Percentiles rank a stretch among this genome's conserved stretches.
These are phyloP conservation scores for Ceuthmochares aereus DNA, from an alignment of 2,113 vertebrate species.

Conservation along the genomic window DNA sequence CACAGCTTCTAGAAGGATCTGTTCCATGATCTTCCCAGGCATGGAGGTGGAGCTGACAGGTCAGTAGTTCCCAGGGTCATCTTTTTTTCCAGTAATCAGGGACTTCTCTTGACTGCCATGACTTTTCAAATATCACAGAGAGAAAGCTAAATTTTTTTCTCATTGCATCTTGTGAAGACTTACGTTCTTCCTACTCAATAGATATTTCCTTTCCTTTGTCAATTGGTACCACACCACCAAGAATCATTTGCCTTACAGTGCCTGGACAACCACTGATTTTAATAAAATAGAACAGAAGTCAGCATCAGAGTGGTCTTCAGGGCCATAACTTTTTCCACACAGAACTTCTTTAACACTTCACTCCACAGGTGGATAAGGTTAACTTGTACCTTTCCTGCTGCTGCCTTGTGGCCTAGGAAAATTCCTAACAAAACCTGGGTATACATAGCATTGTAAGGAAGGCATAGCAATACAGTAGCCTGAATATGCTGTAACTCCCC, in stretches of 20 bases:
- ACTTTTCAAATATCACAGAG: too few relatives aligned
- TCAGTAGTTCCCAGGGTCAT: too few relatives aligned
- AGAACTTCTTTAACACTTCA: neutral
- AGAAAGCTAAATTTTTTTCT: neutral
- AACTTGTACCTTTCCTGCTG: neutral
- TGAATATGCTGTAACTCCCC: neutral
- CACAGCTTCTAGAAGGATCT: too few relatives aligned
- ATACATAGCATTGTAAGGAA: neutral
- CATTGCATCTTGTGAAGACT: neutral
- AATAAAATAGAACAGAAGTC: neutral
- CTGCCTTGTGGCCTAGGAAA: neutral
- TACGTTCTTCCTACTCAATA: neutral
- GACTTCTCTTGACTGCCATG: too few relatives aligned
- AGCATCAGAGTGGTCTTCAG: neutral
- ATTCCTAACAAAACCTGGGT: neutral
- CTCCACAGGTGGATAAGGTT: neutral
- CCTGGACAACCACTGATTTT: neutral
- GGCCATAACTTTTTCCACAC: neutral
- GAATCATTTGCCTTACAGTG: neutral
- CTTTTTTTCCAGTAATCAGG: too few relatives aligned
- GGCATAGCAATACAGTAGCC: neutral
- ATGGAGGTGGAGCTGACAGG: too few relatives aligned
- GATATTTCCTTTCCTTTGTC: neutral
- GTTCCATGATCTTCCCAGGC: too few relatives aligned
- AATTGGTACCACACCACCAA: neutral